A percentile compares a stretch with the other conserved stretches of the same genome.
These are phyloP conservation scores for Physella acuta DNA, from an alignment of 1,140 invertebrate genomes.

Conservation along the genomic window DNA sequence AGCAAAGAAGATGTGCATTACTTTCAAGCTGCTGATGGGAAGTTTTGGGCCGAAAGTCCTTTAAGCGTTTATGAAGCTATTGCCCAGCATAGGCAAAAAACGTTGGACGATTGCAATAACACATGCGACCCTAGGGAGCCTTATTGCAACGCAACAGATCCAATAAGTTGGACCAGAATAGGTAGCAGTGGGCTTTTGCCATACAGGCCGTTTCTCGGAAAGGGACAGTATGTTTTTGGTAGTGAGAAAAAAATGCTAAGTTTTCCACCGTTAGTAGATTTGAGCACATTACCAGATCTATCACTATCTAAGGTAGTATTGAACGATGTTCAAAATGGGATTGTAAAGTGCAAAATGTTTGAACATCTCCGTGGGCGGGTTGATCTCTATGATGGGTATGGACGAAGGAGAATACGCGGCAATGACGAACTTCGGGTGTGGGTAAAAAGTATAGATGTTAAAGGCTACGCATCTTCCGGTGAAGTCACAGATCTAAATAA, in stretches of 20 bases:
- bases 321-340: not conserved
- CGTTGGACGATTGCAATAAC: too few relatives aligned
- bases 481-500: conserved; percentile 12
- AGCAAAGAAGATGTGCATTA: too few relatives aligned
- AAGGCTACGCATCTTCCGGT: not conserved
- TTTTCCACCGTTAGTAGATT: not conserved
- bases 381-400: conserved; percentile 6
- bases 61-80: too few relatives aligned
- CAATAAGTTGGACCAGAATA: too few relatives aligned
- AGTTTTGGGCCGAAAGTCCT: too few relatives aligned
- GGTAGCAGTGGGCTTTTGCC: too few relatives aligned
- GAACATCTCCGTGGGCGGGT: not conserved
- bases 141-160: too few relatives aligned
- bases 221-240: not conserved
- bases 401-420: not conserved
- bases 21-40: too few relatives aligned
- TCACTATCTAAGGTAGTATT: not conserved
- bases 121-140: too few relatives aligned
- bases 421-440: conserved; percentile 8
- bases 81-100: too few relatives aligned
- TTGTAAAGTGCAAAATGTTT: not conserved
- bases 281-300: not conserved
- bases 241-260: not conserved
- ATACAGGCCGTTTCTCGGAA: not conserved
- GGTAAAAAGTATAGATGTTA: not conserved